Conservation (phyloP, 92 coral and sea anemone genomes). For the Ricordea florida region DNA sequence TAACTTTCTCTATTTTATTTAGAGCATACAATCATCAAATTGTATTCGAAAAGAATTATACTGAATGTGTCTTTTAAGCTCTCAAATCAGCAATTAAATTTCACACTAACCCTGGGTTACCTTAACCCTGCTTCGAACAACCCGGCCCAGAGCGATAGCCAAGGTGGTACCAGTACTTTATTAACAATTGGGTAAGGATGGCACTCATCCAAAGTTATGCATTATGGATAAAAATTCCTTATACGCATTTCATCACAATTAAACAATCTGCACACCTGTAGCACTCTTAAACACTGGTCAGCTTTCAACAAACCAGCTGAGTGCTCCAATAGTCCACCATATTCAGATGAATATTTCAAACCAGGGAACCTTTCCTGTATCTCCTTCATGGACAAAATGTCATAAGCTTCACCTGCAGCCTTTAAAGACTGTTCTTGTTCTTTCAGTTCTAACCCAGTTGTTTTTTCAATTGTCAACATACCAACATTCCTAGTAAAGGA, state of each 20-base stretch:
- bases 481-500: conserved; percentile 60
- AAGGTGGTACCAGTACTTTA: no score
- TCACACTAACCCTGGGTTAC: no score
- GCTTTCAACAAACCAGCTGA: conserved; percentile 74
- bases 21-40: no score
- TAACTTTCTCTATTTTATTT: no score
- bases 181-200: not conserved
- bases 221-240: not conserved
- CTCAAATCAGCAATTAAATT: no score
- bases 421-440: conserved; percentile 20
- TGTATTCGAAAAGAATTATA: no score
- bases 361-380: conserved; percentile 52
- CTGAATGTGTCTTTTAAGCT: no score
- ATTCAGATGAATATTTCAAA: conserved; percentile 36
- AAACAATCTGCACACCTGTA: conserved; percentile 35
- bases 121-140: no score
- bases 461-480: conserved; percentile 51
- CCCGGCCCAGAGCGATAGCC: no score
- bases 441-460: conserved; percentile 13
- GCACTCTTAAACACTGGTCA: conserved; percentile 66
- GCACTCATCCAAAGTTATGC: not conserved
- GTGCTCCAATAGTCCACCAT: conserved; percentile 55
- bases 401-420: conserved; percentile 30
- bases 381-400: conserved; percentile 38
- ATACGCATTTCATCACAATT: not conserved